Evolutionary conservation across 2,888 invertebrate genomes (phyloP).

Genomic region (Ommatoiulus sabulosus): DNA sequence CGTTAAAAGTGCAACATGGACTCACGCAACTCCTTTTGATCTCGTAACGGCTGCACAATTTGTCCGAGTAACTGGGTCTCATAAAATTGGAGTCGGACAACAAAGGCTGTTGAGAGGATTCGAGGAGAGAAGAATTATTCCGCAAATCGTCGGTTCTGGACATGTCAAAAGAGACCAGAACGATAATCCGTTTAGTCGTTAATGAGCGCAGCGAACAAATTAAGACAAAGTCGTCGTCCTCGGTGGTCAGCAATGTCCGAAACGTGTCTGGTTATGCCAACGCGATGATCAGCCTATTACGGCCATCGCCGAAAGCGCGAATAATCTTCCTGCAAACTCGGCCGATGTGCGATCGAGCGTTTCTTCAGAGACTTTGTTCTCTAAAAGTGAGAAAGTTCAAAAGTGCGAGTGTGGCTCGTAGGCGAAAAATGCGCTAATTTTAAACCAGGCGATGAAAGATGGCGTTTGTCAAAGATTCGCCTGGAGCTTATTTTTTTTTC

Average conservation of each 20-base stretch:
- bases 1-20: background rate
- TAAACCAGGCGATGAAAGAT: slow-evolving; percentile 23
- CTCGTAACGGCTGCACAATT: slow-evolving; percentile 68
- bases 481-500: background rate
- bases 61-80: slow-evolving; percentile 31
- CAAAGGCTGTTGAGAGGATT: background rate
- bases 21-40: slow-evolving; percentile 54
- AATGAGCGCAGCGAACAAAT: too few relatives aligned
- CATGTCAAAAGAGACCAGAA: background rate
- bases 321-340: background rate
- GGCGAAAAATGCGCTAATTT: slow-evolving; percentile 13
- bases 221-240: too few relatives aligned
- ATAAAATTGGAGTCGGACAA: slow-evolving; percentile 1
- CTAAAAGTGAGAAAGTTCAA: too few relatives aligned
- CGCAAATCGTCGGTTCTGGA: background rate
- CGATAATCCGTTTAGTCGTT: background rate
- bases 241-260: background rate
- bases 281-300: background rate
- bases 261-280: too few relatives aligned
- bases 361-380: too few relatives aligned
- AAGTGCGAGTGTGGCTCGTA: background rate
- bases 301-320: background rate
- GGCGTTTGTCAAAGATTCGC: background rate
- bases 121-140: background rate
- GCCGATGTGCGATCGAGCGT: background rate